Evolutionary conservation across 2,113 vertebrate genomes (phyloP), one percentile per base, ranked within the genome.

Genomic region (Halcyon malimbica): DNA sequence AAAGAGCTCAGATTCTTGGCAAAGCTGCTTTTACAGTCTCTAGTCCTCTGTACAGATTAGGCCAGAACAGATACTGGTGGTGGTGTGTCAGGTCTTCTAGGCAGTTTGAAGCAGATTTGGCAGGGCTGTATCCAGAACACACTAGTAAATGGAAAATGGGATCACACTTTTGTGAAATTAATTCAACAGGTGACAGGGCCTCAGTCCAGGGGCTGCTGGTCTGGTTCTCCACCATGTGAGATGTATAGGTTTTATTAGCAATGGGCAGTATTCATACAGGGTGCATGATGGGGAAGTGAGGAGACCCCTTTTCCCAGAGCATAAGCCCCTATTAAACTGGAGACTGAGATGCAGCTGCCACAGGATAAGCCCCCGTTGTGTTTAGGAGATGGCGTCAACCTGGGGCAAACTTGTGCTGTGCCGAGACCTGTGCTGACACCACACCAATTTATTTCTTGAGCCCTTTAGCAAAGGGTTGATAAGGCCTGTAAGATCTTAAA

Each of bases 311-410:
- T 83, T 79, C 13, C 75, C 59, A 37, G 13, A 87, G 8, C 54
- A 13, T 65, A 26, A 62, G 8, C 29, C 42, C 10, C 1, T 0
- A 25, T 39, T 64, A 56, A 41, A 42, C 23, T 26, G 73, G 17
- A 44, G 79, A n/a, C 24, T 29, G n/a, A 60, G 68, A 13, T 13
- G 31, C 51, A 60, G 35, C 67, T 48, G 20, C 48, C 16, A 39
- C 16, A 33, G 53, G 26, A 21, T 83, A 29, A 57, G 39, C 14
- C 29, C 16, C 19, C 0, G 0, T 35, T 59, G 9, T 16, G 21
- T 54, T 39, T 28, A 19, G 16, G 65, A 16, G 51, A 28, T 18
- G 4, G 4, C 5, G 13, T 59, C 21, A 28, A 17, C 37, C 15
- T 31, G 11, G 24, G 37, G 14, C 50, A 28, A 54, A 14, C 16